phyloP scores from a whole-genome alignment of 2,113 vertebrate genomes.

The Etheostoma spectabile region DNA sequence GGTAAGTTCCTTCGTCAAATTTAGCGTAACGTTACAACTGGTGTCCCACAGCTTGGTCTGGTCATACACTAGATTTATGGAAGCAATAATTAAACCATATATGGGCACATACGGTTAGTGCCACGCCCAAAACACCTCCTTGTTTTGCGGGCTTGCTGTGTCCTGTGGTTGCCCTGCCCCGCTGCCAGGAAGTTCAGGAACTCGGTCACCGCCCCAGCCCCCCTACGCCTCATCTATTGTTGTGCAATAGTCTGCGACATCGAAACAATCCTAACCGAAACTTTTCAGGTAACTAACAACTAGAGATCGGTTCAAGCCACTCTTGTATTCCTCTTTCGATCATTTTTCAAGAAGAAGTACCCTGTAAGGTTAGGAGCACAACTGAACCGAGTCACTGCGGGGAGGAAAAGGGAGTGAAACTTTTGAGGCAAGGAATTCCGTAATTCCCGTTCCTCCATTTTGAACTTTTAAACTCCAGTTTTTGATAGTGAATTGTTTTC shows the following conservation, averaged over 20 bases:
- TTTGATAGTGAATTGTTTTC: constrained; percentile 47
- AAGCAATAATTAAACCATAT: constrained; percentile 73
- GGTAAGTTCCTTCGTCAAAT: background rate
- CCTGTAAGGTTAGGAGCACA: background rate
- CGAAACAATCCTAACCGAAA: constrained; percentile 71
- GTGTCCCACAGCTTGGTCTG: background rate
- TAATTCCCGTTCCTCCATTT: constrained; percentile 84
- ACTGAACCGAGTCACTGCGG: background rate
- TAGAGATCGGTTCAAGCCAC: too few species aligned
- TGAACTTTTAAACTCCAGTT: constrained; percentile 80
- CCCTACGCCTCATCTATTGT: constrained; percentile 67
- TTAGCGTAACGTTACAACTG: background rate
- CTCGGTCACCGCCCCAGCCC: constrained; percentile 73
- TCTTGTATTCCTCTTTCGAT: background rate
- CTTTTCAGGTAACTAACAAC: constrained; percentile 38
- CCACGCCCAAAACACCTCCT: constrained; percentile 71
- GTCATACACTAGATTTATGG: background rate
- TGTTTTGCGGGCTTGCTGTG: constrained; percentile 46
- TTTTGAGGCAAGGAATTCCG: constrained; percentile 71
- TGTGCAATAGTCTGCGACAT: constrained; percentile 65
- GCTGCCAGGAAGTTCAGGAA: constrained; percentile 76
- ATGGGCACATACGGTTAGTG: constrained; percentile 47
- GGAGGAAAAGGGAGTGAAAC: constrained; percentile 66
- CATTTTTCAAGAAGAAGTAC: background rate
- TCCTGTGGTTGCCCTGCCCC: constrained; percentile 52